These are phyloP conservation scores for Melieria crassipennis DNA, from an alignment of 2,888 invertebrate species.

Conservation along the genomic window DNA sequence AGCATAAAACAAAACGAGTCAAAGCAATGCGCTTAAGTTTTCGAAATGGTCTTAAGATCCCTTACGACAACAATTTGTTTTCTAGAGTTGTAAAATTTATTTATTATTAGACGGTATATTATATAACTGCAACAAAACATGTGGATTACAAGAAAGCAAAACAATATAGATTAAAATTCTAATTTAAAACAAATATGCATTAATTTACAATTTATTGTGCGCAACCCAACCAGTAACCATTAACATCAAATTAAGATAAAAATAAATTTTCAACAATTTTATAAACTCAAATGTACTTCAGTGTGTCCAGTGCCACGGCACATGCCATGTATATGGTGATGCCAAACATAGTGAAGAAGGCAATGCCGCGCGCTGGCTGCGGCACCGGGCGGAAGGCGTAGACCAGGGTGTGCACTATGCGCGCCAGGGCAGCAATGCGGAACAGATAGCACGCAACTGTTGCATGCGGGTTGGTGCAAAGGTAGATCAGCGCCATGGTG, in stretches of 20 bases:
- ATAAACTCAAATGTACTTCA: slow-evolving; percentile 49
- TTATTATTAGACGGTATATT: too few relatives aligned
- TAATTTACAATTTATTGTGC: too few relatives aligned
- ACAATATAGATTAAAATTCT: too few relatives aligned
- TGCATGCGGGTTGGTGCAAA: slow-evolving; percentile 69
- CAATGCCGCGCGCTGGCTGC: slow-evolving; percentile 69
- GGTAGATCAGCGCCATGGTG: slow-evolving; percentile 69
- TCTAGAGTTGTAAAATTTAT: too few relatives aligned
- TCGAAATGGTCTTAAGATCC: background rate
- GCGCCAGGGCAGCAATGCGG: slow-evolving; percentile 68
- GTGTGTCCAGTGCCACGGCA: slow-evolving; percentile 58
- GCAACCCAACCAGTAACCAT: too few relatives aligned
- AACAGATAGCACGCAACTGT: slow-evolving; percentile 69
- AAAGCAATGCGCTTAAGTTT: background rate
- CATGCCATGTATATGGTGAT: slow-evolving; percentile 68
- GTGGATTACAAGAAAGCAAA: too few relatives aligned
- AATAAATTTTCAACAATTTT: too few relatives aligned
- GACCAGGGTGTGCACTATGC: slow-evolving; percentile 72
- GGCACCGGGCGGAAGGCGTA: slow-evolving; percentile 72
- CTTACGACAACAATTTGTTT: too few relatives aligned
- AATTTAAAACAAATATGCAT: too few relatives aligned
- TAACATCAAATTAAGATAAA: too few relatives aligned
- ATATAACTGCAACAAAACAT: too few relatives aligned
- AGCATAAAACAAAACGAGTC: background rate
- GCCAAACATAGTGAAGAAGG: slow-evolving; percentile 64